Percentiles rank a stretch among this genome's conserved stretches.
phyloP scores from a whole-genome alignment of 2,113 vertebrate genomes.

The Fregetta grallaria region DNA sequence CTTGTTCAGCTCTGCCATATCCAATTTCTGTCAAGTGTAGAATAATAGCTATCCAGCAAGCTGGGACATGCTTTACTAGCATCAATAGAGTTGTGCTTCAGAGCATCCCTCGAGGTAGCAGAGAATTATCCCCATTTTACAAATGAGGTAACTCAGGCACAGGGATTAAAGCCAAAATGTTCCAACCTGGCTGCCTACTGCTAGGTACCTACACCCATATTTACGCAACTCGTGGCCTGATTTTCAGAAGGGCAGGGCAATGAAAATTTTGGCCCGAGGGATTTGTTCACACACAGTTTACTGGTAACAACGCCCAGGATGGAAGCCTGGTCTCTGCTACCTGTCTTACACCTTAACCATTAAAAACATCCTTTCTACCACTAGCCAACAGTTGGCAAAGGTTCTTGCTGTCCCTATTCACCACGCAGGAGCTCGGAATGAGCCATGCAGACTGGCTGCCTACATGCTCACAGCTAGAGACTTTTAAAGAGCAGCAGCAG shows the following conservation, averaged over 20 bases:
- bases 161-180: conserved; percentile 50
- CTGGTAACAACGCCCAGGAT: conserved; percentile 14
- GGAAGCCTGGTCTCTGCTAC: conserved; percentile 32
- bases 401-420: neutral
- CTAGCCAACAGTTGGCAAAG: neutral
- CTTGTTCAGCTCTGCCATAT: conserved; percentile 7
- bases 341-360: conserved; percentile 13
- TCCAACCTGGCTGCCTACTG: conserved; percentile 42
- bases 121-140: conserved; percentile 51
- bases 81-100: conserved; percentile 31
- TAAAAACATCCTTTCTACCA: conserved; percentile 31
- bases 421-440: neutral
- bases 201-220: conserved; percentile 43
- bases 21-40: conserved; percentile 27
- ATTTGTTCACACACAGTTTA: conserved; percentile 47
- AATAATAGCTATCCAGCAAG: conserved; percentile 25
- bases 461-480: neutral
- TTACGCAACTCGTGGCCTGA: conserved; percentile 53
- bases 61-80: conserved; percentile 40
- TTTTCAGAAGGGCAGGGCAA: conserved; percentile 62
- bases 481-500: neutral
- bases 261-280: conserved; percentile 61
- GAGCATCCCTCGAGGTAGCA: conserved; percentile 62
- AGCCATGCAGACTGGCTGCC: neutral
- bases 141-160: conserved; percentile 34